Base-by-base conservation (phyloP, 2,888 invertebrate species). In the Stomorhina lunata region DNA sequence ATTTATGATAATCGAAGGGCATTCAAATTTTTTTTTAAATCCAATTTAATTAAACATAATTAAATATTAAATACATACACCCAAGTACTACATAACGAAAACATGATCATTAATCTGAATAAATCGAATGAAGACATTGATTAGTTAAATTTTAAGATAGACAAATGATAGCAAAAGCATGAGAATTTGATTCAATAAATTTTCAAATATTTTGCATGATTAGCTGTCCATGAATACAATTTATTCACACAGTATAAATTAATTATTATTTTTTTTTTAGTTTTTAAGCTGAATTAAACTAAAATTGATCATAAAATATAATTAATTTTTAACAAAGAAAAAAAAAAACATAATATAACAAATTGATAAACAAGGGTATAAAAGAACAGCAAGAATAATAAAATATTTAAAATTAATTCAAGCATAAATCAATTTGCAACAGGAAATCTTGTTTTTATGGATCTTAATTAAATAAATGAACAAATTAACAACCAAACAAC, bases 391-490 rank as follows among this genome's bases (percentile, higher is more conserved):
- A 65, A 75, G 22, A 63, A 40, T 53, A 53, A 32, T 12, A 66
- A 32, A 43, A 68, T 72, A 77, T 57, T 68, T 12, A 66, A 66
- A 79, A 78, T 75, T 79, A 82, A 79, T 71, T 82, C 79, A 75
- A 57, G 32, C 75, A 83, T 84, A 82, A 85, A 85, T 85, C 85
- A 85, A 85, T 85, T 84, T 84, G 72, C 83, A 82, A 83, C 84
- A 84, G 85, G 82, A 85, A 85, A 82, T 82, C 73, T 77, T 29
- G 71, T 82, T 85, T 83, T 85, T 84, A 84, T 84, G 79, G 69
- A 71, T 40, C 69, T 66, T 85, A 85, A 85, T 85, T 84, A 85
- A 85, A 84, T 84, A 84, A 65, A 53, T 57, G 43, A 81, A 76
- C 75, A 77, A 78, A 81, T 84, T 81, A 81, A 57, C 45, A 45